Conservation (phyloP, 1,140 invertebrate species). For the Hypothenemus hampei region DNA sequence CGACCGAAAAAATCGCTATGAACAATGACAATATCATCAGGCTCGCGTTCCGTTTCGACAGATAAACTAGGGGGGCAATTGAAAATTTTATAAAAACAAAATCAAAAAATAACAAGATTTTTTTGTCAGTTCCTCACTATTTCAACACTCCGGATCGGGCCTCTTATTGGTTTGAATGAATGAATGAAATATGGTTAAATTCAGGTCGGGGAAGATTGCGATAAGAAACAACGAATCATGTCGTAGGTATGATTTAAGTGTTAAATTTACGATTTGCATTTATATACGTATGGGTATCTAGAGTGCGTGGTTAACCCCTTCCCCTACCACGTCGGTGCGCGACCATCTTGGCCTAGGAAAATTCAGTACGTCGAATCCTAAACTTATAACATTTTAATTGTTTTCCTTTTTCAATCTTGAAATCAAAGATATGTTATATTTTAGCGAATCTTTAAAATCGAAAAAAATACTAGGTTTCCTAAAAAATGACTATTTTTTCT, state of each 20-base stretch:
- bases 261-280: slow-evolving; percentile 6
- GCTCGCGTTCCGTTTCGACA: background rate
- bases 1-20: background rate
- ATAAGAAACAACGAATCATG: slow-evolving; percentile 14
- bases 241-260: slow-evolving; percentile 10
- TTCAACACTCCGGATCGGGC: background rate
- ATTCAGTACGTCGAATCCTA: too few relatives aligned
- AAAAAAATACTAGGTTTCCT: too few relatives aligned
- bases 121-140: background rate
- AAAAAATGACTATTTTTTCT: too few relatives aligned
- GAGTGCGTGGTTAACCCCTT: too few relatives aligned
- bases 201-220: slow-evolving; percentile 2
- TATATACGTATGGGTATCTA: background rate
- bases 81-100: too few relatives aligned
- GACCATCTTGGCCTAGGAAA: too few relatives aligned
- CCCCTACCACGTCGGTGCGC: too few relatives aligned
- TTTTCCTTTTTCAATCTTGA: too few relatives aligned
- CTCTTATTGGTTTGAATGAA: background rate
- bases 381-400: too few relatives aligned
- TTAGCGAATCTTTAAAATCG: too few relatives aligned
- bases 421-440: too few relatives aligned
- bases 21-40: slow-evolving; percentile 3
- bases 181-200: background rate
- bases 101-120: background rate
- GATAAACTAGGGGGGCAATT: too few relatives aligned